Conservation (phyloP, 1,140 invertebrate species). For the Dendroctonus valens region DNA sequence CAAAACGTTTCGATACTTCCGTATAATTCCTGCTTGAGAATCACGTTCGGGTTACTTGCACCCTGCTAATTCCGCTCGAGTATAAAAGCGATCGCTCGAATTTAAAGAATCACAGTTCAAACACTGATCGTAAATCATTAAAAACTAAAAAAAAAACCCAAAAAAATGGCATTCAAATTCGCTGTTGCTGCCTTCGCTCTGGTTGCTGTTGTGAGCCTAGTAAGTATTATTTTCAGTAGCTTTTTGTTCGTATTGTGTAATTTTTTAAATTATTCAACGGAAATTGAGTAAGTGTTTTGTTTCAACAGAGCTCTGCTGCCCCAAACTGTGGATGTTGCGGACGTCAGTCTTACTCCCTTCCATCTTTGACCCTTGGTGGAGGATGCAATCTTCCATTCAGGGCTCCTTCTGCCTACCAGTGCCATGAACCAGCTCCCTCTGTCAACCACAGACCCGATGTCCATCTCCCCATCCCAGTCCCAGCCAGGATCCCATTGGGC, state of each 20-base stretch:
- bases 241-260: not conserved
- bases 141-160: slow-evolving; percentile 5
- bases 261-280: not conserved
- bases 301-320: not conserved
- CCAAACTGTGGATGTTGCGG: slow-evolving; percentile 1
- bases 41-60: too few species aligned
- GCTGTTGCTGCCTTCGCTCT: slow-evolving; percentile 12
- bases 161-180: slow-evolving; percentile 22
- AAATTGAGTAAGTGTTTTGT: slow-evolving; percentile 3
- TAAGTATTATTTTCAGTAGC: slow-evolving; percentile 1
- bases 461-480: slow-evolving; percentile 13
- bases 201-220: slow-evolving; percentile 11
- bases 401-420: not conserved
- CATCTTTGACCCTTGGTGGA: not conserved
- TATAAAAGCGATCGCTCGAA: not conserved
- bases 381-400: not conserved
- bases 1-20: too few species aligned
- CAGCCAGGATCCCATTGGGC: slow-evolving; percentile 19
- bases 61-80: not conserved
- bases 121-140: not conserved
- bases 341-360: not conserved
- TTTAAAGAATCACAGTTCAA: slow-evolving; percentile 4
- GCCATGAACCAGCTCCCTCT: not conserved
- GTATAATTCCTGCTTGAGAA: too few species aligned
- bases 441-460: slow-evolving; percentile 19